Base-by-base conservation (phyloP, 92 coral and sea anemone species). In the Zoanthus sociatus region DNA sequence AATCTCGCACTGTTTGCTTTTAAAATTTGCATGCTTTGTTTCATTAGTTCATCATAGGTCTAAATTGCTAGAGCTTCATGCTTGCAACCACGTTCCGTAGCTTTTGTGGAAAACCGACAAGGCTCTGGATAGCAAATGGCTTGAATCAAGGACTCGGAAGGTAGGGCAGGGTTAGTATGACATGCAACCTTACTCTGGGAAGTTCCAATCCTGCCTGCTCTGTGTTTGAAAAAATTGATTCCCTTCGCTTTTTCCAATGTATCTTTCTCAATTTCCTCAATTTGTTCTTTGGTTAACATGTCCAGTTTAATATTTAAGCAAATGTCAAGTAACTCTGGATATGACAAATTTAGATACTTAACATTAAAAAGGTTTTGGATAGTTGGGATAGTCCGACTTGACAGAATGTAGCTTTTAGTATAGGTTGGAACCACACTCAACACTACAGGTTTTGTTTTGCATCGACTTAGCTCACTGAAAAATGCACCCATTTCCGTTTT, bases 181-280 rank as follows among this genome's bases (percentile, higher is more conserved):
- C 88, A 84, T 16, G 87, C 96, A 15, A 93, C 89, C 20, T 71
- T 64, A 77, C 94, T 84, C 54, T 68, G 50, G 0, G 94, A 92
- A 6, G 93, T 93, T 55, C 97, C 93, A 84, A 94, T 88, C 73
- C 92, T 86, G 10, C 97, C 97, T 46, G 93, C 92, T 21, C 92
- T 88, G 78, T 94, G 94, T 69, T 61, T 87, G 46, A 75, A 94
- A 77, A 94, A 94, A 14, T 89, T 86, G 78, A 87, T 64, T n/a
- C 93, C 86, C 50, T 83, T 71, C 71, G 91, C 73, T 30, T 84
- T 92, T 1, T 9, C 60, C 69, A 87, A 20, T 20, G 76, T 87
- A 12, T 77, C 90, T 44, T 44, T 13, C 55, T 73, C 30, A 42
- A 44, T 44, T 9, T 42, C 26, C 0, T 3, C 1, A 15, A 37